Percentiles rank a stretch among this genome's conserved stretches.
Conservation (phyloP, 1,140 invertebrate species). For the Nasonia vitripennis region DNA sequence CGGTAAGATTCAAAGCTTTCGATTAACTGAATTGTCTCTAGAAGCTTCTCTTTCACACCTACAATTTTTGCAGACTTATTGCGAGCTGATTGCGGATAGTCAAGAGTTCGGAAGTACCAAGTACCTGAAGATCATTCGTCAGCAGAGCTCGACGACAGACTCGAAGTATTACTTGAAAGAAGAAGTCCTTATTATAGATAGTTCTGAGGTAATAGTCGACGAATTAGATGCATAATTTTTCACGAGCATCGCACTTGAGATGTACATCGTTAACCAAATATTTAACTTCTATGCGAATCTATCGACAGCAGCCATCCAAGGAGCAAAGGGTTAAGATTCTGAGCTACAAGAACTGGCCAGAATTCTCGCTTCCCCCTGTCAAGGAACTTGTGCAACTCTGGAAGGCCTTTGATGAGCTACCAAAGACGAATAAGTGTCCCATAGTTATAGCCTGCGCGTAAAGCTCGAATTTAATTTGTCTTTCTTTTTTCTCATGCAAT, state of each 20-base stretch:
- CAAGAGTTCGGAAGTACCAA: constrained; percentile 24
- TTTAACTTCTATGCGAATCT: not conserved
- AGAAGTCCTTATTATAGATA: constrained; percentile 45
- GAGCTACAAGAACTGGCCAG: constrained; percentile 45
- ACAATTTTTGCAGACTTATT: constrained; percentile 27
- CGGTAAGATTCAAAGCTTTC: constrained; percentile 47
- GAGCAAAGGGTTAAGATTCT: constrained; percentile 39
- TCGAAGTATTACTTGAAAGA: constrained; percentile 37
- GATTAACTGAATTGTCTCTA: not conserved
- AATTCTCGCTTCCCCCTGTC: not conserved
- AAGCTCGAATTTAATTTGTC: not conserved
- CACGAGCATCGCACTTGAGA: not conserved
- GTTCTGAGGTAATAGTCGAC: constrained; percentile 41
- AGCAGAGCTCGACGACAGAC: not conserved
- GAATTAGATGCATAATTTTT: not conserved
- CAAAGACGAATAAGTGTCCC: constrained; percentile 8
- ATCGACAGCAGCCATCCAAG: constrained; percentile 17
- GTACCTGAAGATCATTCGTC: constrained; percentile 33
- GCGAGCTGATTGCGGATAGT: constrained; percentile 40
- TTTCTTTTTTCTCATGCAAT: not conserved
- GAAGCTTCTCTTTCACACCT: not conserved
- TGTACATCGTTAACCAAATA: not conserved
- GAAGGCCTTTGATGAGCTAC: constrained; percentile 17
- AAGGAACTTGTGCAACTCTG: constrained; percentile 41
- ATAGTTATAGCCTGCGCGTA: constrained; percentile 44